Evolutionary conservation across 2,113 vertebrate genomes (phyloP).

Genomic region (Myodes glareolus): DNA sequence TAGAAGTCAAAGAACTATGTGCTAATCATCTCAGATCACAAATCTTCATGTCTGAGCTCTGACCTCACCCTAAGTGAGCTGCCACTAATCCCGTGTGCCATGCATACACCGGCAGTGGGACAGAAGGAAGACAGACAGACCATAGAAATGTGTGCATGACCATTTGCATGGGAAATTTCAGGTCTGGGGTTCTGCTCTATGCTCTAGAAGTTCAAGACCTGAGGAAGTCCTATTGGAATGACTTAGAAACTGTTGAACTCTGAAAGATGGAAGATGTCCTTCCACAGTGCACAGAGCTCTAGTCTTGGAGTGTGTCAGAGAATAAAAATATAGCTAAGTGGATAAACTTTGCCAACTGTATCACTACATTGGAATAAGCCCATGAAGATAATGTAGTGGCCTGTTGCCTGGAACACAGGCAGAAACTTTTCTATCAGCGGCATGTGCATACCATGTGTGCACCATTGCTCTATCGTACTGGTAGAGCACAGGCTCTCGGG

Average conservation of each 20-base stretch:
- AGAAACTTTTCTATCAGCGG: background rate
- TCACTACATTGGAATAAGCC: background rate
- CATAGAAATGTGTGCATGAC: background rate
- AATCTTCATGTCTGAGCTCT: background rate
- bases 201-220: background rate
- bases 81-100: background rate
- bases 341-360: background rate
- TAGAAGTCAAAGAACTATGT: conserved; percentile 30
- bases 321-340: background rate
- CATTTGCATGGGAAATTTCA: background rate
- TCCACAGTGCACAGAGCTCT: background rate
- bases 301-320: background rate
- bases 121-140: background rate
- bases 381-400: background rate
- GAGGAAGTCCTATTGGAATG: background rate
- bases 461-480: background rate
- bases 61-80: background rate
- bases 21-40: background rate
- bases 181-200: background rate
- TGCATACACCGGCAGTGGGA: background rate
- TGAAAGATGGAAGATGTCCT: background rate
- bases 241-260: background rate
- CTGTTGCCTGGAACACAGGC: background rate
- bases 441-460: background rate
- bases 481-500: background rate